phyloP scores from a whole-genome alignment of 2,888 invertebrate species.

The Andricus curvator region DNA sequence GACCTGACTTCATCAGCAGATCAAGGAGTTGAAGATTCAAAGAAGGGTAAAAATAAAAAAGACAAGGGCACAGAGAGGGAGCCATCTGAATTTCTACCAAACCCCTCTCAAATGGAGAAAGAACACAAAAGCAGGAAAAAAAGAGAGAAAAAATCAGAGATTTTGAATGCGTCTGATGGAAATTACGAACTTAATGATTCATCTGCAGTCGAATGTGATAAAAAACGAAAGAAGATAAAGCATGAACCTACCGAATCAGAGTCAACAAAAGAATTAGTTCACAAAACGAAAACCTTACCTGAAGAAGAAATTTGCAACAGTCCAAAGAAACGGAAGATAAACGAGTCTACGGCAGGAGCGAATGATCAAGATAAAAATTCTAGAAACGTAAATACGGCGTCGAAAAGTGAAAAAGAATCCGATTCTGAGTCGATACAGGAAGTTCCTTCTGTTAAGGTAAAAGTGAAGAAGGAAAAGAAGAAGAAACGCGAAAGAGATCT shows the following conservation, averaged over 20 bases:
- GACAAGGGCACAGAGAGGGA: conserved; percentile 29
- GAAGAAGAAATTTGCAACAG: conserved; percentile 36
- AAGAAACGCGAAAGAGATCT: no score
- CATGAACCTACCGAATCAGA: conserved; percentile 44
- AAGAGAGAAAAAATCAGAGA: conserved; percentile 46
- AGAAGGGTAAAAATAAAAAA: conserved; percentile 17
- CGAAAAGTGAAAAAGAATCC: no score
- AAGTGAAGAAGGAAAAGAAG: no score
- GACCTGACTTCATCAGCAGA: not conserved
- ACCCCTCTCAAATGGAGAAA: conserved; percentile 17
- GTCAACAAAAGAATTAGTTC: conserved; percentile 58
- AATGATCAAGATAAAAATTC: no score
- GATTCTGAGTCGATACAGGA: no score
- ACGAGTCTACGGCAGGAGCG: conserved; percentile 47
- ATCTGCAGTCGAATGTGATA: not conserved
- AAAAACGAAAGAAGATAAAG: not conserved
- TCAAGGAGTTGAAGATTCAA: conserved; percentile 1
- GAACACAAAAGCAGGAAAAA: not conserved
- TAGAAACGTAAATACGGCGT: no score
- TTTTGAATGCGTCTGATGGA: not conserved
- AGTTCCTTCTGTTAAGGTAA: no score
- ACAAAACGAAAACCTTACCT: not conserved
- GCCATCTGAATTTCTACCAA: conserved; percentile 14
- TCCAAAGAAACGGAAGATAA: conserved; percentile 45
- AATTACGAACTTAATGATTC: not conserved